These are phyloP conservation scores for Molossus alvarezi DNA, from an alignment of 2,797 vertebrate genomes.

Conservation along the genomic window DNA sequence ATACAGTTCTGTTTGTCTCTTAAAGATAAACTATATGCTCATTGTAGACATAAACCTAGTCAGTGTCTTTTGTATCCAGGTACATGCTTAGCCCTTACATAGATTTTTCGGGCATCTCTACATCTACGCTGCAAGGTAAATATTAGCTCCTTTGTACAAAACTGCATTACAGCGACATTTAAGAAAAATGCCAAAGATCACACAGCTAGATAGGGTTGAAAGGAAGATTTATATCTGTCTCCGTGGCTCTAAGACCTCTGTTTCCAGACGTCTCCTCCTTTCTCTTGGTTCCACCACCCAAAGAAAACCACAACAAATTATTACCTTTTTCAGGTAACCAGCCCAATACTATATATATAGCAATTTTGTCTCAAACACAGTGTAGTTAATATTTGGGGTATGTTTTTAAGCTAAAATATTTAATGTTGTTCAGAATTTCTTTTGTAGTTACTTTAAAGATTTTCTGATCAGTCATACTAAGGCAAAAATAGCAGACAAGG, in stretches of 20 bases:
- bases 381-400: neutral
- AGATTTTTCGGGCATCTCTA: constrained; percentile 23
- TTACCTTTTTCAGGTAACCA: neutral
- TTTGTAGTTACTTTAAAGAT: constrained; percentile 50
- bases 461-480: neutral
- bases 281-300: neutral
- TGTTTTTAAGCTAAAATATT: constrained; percentile 59
- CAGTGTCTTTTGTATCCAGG: neutral
- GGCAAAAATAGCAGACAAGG: constrained; percentile 14
- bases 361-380: constrained; percentile 37
- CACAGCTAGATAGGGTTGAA: neutral
- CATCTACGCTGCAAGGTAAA: neutral
- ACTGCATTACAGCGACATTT: neutral
- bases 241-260: neutral
- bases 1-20: constrained; percentile 9
- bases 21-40: neutral
- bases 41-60: constrained; percentile 17
- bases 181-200: neutral
- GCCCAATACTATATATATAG: neutral
- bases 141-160: constrained; percentile 13
- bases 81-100: neutral
- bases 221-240: constrained; percentile 11
- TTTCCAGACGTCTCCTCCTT: neutral
- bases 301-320: neutral
- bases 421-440: constrained; percentile 51